Evolutionary conservation across 2,797 vertebrate genomes (phyloP).

Genomic region (Apogon hyalosoma): DNA sequence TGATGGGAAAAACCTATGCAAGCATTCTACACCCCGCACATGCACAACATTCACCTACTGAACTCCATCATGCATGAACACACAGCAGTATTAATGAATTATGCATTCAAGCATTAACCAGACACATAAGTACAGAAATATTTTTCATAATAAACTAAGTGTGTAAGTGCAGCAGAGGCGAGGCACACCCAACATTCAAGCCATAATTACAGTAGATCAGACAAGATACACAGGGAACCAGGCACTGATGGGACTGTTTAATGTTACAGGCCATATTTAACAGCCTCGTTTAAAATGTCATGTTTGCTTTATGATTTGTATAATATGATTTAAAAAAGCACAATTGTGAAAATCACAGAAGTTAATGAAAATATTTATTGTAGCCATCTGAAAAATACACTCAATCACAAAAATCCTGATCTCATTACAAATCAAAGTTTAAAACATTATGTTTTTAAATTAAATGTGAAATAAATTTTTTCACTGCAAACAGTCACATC

Average conservation of each 20-base stretch:
- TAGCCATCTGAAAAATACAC: slow-evolving; percentile 13
- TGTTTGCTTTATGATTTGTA: not conserved
- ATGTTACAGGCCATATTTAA: slow-evolving; percentile 3
- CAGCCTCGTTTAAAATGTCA: not conserved
- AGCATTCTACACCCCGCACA: slow-evolving; percentile 16
- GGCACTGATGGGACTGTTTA: slow-evolving; percentile 7
- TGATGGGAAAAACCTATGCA: slow-evolving; percentile 18
- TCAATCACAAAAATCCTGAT: not conserved
- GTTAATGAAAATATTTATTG: slow-evolving; percentile 53
- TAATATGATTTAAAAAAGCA: not conserved
- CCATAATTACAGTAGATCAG: slow-evolving; percentile 24
- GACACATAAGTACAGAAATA: slow-evolving; percentile 28
- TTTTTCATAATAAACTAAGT: slow-evolving; percentile 13
- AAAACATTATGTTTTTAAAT: slow-evolving; percentile 19
- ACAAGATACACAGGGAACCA: slow-evolving; percentile 9
- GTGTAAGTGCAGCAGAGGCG: slow-evolving; percentile 6
- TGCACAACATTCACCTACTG: slow-evolving; percentile 25
- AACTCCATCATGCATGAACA: slow-evolving; percentile 50
- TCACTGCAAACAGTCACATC: slow-evolving; percentile 9
- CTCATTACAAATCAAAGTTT: slow-evolving; percentile 18
- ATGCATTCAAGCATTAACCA: slow-evolving; percentile 55
- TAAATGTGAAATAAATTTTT: not conserved
- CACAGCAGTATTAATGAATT: slow-evolving; percentile 53
- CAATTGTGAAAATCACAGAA: not conserved
- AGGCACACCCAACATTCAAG: slow-evolving; percentile 33